Base-by-base conservation (phyloP, 2,797 vertebrate species). In the Nyctalus aviator region DNA sequence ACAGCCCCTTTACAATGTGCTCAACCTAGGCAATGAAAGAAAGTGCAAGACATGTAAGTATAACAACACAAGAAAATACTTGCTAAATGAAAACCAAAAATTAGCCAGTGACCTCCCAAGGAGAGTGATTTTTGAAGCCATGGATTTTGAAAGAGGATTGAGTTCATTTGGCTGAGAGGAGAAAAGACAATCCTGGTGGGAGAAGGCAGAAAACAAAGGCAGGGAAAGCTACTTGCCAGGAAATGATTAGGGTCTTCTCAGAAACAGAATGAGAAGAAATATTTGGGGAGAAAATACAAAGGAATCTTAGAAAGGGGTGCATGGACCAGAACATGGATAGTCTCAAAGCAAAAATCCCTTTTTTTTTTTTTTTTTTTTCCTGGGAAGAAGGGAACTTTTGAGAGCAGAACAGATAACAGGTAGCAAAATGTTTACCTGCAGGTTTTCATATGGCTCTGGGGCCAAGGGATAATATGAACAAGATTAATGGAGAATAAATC, bases 131-230 rank as follows among this genome's bases (percentile, higher is more conserved):
- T 90, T 66, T 92, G 66, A 93, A 84, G 15, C 2, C 48, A 20
- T 89, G 5, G 30, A 44, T 76, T 87, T 91, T 71, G 44, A 90
- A 75, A 72, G 41, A 13, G 17, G 30, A 81, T 6, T 64, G 53
- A 68, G 35, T 11, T 76, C 66, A 64, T 5, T 46, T 1, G 62
- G 72, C 20, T 68, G 17, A 76, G 48, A 92, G 35, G 27, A 48
- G 21, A 81, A 10, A 88, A 90, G 32, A 46, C 11, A 69, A 30
- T 78, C 25, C 15, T 14, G 18, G 48, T 3, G 14, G 18, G 20
- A 81, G 14, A 75, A 87, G 18, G 25, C 30, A 79, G 78, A 84
- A 62, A 94, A 76, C 71, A 90, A 77, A 87, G 76, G 17, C 50
- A 85, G 35, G 27, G 57, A 82, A 76, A 93, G n/a, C 18, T 69